phyloP scores from a whole-genome alignment of 2,113 vertebrate genomes.

The Nerophis lumbriciformis region DNA sequence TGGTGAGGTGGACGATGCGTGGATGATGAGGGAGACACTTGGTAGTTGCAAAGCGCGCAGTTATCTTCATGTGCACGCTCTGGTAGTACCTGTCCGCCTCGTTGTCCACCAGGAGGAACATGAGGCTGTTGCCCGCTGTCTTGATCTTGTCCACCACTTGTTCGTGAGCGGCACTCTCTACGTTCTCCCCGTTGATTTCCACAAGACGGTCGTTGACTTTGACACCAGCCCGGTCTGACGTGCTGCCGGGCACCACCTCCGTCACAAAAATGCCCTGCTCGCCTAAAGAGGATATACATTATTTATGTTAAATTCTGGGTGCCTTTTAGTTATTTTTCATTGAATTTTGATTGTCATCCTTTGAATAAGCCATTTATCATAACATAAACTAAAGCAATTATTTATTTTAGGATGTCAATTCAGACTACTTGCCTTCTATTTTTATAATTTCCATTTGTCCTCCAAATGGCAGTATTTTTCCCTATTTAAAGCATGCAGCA shows the following conservation, averaged over 20 bases:
- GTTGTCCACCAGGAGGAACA: slow-evolving; percentile 81
- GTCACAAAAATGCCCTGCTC: slow-evolving; percentile 76
- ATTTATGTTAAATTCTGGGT: too few relatives aligned
- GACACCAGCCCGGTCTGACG: slow-evolving; percentile 82
- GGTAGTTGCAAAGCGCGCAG: slow-evolving; percentile 68
- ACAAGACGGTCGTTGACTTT: slow-evolving; percentile 76
- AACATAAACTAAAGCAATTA: too few relatives aligned
- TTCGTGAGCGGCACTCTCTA: slow-evolving; percentile 76
- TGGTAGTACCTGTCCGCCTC: slow-evolving; percentile 72
- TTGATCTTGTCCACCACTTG: slow-evolving; percentile 80
- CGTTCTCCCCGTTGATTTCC: slow-evolving; percentile 84
- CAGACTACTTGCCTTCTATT: too few relatives aligned
- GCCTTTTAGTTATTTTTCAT: too few relatives aligned
- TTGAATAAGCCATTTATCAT: too few relatives aligned
- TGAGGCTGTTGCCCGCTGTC: slow-evolving; percentile 66
- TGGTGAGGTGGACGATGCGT: slow-evolving; percentile 71
- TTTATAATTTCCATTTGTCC: too few relatives aligned
- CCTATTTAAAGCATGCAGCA: too few relatives aligned
- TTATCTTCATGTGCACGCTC: slow-evolving; percentile 63
- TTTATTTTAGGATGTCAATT: too few relatives aligned
- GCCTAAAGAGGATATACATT: slow-evolving; percentile 54
- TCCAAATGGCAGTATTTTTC: too few relatives aligned
- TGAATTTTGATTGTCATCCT: too few relatives aligned
- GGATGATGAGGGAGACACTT: slow-evolving; percentile 78
- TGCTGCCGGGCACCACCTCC: slow-evolving; percentile 68